Evolutionary conservation across 2,888 invertebrate genomes (phyloP).

Genomic region (Petrolisthes manimaculis): DNA sequence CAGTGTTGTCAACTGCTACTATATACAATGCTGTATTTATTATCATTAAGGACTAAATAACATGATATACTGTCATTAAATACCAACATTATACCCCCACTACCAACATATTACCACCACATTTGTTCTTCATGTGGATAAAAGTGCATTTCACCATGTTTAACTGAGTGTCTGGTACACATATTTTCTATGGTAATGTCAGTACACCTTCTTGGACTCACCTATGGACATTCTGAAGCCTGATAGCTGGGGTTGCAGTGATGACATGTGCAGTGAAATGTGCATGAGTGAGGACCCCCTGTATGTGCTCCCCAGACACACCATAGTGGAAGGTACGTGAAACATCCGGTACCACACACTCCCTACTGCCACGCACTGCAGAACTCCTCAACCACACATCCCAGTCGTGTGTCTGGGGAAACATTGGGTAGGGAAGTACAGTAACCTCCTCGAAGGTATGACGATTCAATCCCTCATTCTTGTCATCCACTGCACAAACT

Average conservation of each 20-base stretch:
- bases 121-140: background rate
- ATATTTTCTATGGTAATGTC: background rate
- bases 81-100: no score
- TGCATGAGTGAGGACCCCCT: slow-evolving; percentile 48
- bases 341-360: slow-evolving; percentile 50
- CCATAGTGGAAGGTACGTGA: slow-evolving; percentile 54
- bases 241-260: background rate
- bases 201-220: background rate
- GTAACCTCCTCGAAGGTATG: no score
- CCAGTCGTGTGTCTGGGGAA: slow-evolving; percentile 47
- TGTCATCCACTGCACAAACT: no score
- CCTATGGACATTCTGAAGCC: slow-evolving; percentile 26
- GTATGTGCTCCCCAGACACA: slow-evolving; percentile 39
- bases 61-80: no score
- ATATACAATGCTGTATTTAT: no score
- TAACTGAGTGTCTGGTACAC: background rate
- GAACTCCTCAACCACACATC: slow-evolving; percentile 50
- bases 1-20: no score
- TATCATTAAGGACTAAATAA: no score
- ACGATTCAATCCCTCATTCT: no score
- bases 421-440: no score
- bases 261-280: slow-evolving; percentile 53
- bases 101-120: background rate
- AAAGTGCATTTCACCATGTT: background rate
- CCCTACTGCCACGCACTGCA: slow-evolving; percentile 25